A percentile compares a stretch with the other conserved stretches of the same genome.
phyloP scores from a whole-genome alignment of 1,140 invertebrate genomes.

The Pogonomyrmex barbatus region DNA sequence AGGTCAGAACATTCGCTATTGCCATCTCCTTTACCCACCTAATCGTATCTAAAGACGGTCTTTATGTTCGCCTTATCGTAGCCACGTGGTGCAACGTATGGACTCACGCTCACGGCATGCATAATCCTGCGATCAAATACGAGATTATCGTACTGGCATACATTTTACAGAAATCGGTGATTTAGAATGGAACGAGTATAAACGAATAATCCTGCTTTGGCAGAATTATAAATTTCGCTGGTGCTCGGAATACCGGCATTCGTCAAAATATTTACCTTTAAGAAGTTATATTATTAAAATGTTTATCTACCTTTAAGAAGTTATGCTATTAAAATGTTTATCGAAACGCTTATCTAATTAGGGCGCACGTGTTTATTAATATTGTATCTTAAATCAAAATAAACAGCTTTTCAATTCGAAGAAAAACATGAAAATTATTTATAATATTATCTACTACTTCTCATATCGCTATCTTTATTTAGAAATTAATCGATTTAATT shows the following conservation, averaged over 20 bases:
- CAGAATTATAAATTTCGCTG: not conserved
- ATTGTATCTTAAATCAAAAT: not conserved
- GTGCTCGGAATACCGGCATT: not conserved
- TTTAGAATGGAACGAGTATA: slow-evolving; percentile 14
- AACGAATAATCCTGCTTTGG: slow-evolving; percentile 18
- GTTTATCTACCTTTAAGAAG: not conserved
- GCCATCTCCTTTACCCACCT: slow-evolving; percentile 61
- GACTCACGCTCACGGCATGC: slow-evolving; percentile 47
- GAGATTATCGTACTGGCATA: slow-evolving; percentile 51
- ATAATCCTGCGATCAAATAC: slow-evolving; percentile 50
- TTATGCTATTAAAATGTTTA: not conserved
- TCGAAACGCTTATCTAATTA: not conserved
- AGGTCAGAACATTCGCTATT: slow-evolving; percentile 28
- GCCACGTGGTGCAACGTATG: slow-evolving; percentile 52
- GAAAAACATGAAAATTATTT: not conserved
- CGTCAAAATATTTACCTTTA: not conserved
- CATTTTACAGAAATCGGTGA: slow-evolving; percentile 55
- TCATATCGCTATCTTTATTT: slow-evolving; percentile 2
- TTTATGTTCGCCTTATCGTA: slow-evolving; percentile 63
- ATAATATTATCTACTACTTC: not conserved
- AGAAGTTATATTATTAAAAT: not conserved
- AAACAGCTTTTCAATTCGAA: not conserved
- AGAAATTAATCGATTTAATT: slow-evolving; percentile 53
- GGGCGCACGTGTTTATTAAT: not conserved
- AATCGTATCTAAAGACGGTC: slow-evolving; percentile 62